Percentiles rank a stretch among this genome's conserved stretches.
phyloP scores from a whole-genome alignment of 1,140 invertebrate genomes.

The Meteorus sp. region DNA sequence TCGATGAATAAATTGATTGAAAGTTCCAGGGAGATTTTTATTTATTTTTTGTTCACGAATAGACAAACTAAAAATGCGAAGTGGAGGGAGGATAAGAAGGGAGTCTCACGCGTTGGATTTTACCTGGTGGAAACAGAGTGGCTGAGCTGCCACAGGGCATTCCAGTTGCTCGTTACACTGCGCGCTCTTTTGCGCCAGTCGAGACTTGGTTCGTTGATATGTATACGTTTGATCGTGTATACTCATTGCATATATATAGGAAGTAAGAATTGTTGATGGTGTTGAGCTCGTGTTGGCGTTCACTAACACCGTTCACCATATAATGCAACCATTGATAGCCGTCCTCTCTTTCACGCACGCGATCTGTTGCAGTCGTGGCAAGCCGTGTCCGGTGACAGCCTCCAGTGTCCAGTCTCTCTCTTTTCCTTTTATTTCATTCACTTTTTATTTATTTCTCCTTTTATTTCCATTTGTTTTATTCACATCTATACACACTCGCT shows the following conservation, averaged over 20 bases:
- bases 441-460: too few species aligned
- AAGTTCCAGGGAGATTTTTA: too few species aligned
- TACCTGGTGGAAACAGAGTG: not conserved
- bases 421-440: too few species aligned
- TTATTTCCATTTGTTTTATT: constrained; percentile 25
- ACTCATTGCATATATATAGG: constrained; percentile 21
- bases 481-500: too few species aligned
- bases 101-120: constrained; percentile 11
- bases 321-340: constrained; percentile 58
- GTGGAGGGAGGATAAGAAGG: too few species aligned
- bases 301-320: constrained; percentile 44
- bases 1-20: too few species aligned
- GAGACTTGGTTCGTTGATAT: too few species aligned
- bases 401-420: constrained; percentile 55
- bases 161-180: constrained; percentile 9
- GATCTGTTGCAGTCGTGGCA: constrained; percentile 54
- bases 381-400: constrained; percentile 56
- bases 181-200: not conserved
- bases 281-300: too few species aligned
- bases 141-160: constrained; percentile 6
- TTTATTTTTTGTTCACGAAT: too few species aligned
- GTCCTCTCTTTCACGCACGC: constrained; percentile 55
- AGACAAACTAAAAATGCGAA: too few species aligned
- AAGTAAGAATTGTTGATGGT: not conserved
- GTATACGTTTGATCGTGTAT: not conserved